Base-by-base conservation (phyloP, 2,113 vertebrate species). In the Zapornia atra region DNA sequence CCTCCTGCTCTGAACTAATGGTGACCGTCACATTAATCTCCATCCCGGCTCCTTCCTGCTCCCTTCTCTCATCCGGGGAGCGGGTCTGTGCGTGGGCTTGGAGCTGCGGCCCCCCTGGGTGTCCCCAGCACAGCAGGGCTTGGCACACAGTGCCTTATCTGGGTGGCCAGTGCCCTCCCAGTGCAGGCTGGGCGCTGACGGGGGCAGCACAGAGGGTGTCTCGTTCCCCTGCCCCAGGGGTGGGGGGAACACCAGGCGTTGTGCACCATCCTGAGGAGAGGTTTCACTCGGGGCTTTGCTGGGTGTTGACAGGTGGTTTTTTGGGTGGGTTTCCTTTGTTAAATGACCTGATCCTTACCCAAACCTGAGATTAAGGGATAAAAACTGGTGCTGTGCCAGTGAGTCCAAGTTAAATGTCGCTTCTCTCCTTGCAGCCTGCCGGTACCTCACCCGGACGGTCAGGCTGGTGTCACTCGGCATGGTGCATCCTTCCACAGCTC, bases 391-490 rank as follows among this genome's bases (percentile, higher is more conserved):
- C 40, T 53, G 12, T 60, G 93, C 22, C 51, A 38, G 1, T 0
- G 15, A 33, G 60, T 15, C 31, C 3, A 40, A 4, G 46, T 20
- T 50, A 46, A 56, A 50, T 6, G 1, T 21, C 40, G 6, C 11
- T 17, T n/a, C 24, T 36, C 59, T 21, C 38, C 40, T 12, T 12
- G 48, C 31, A 29, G 69, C 48, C 28, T 31, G 22, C 38, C 0
- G 10, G 16, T 2, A 2, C 61, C 70, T 88, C 57, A 24, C 42
- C 36, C 66, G 7, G 10, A 33, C 0, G 0, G 6, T 16, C 53
- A 36, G 40, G 38, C 50, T 56, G 6, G 0, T 8, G 18, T 15
- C 0, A 0, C 50, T 83, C 14, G 51, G 34, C 40, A 36, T 61
- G 22, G 25, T 36, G 70, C 48, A 79, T 79, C 29, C 17, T 82